A percentile compares a stretch with the other conserved stretches of the same genome.
These are phyloP conservation scores for Brienomyrus brachyistius DNA, from an alignment of 2,113 vertebrate genomes.

Conservation along the genomic window DNA sequence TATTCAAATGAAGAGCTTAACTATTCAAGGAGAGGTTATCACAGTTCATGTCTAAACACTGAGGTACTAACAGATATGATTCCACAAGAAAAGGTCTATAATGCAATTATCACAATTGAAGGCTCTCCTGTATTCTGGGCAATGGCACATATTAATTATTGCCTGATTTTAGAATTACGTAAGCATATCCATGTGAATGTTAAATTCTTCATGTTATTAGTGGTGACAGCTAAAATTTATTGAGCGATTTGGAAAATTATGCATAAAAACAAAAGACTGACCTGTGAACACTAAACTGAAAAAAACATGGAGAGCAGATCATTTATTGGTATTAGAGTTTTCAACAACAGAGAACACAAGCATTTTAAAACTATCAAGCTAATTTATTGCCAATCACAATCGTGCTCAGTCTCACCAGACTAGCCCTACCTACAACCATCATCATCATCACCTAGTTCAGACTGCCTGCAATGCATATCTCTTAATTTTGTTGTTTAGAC, in stretches of 20 bases:
- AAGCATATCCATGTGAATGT: not conserved
- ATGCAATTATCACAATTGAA: not conserved
- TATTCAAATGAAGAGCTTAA: not conserved
- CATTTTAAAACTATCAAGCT: not conserved
- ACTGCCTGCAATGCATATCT: not conserved
- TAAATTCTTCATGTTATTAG: not conserved
- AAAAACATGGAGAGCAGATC: not conserved
- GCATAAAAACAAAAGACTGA: not conserved
- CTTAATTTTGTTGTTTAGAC: not conserved
- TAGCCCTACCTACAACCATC: not conserved
- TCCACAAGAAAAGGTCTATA: not conserved
- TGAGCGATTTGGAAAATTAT: not conserved
- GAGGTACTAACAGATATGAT: not conserved
- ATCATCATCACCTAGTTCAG: not conserved
- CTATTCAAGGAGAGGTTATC: not conserved
- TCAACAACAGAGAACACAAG: not conserved
- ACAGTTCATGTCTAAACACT: not conserved
- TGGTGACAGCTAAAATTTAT: not conserved
- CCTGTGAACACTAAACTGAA: not conserved
- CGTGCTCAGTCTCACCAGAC: not conserved
- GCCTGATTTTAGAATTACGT: not conserved
- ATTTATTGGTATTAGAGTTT: too few relatives aligned
- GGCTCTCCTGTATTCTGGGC: not conserved
- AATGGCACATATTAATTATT: not conserved
- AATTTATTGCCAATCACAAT: not conserved